These are phyloP conservation scores for Dinothrombium tinctorium DNA, from an alignment of 1,140 invertebrate genomes.

Conservation along the genomic window DNA sequence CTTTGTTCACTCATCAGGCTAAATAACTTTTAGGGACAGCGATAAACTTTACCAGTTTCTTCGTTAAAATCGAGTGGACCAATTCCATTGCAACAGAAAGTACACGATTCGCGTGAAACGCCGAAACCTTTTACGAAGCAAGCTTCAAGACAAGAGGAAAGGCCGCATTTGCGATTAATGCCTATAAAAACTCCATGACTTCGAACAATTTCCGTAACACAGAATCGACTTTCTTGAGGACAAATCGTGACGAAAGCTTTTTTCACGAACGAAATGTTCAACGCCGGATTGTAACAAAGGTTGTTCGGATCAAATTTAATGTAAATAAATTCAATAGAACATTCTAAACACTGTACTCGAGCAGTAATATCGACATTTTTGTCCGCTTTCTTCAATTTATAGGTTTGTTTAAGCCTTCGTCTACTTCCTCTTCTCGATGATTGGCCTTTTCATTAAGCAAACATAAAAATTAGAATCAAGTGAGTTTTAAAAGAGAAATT, in stretches of 20 bases:
- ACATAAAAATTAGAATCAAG: too few relatives aligned
- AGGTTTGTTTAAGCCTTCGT: too few relatives aligned
- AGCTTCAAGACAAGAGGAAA: neutral
- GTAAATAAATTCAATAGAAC: neutral
- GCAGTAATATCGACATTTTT: too few relatives aligned
- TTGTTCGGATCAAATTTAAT: neutral
- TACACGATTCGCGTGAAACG: neutral
- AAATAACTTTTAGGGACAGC: too few relatives aligned
- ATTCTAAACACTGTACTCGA: too few relatives aligned
- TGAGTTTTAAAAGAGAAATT: too few relatives aligned
- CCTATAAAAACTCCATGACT: neutral
- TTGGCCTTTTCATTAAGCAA: too few relatives aligned
- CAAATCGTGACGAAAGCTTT: neutral
- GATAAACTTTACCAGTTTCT: too few relatives aligned
- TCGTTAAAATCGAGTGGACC: neutral
- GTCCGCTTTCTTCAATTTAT: too few relatives aligned
- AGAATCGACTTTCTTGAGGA: neutral
- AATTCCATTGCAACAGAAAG: neutral
- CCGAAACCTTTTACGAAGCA: neutral
- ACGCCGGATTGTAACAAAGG: neutral
- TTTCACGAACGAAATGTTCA: neutral
- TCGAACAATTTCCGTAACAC: neutral
- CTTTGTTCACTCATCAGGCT: too few relatives aligned
- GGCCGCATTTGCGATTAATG: neutral
- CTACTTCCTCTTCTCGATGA: too few relatives aligned